These are phyloP conservation scores for Bombyx mandarina DNA, from an alignment of 1,140 invertebrate genomes.

Conservation along the genomic window DNA sequence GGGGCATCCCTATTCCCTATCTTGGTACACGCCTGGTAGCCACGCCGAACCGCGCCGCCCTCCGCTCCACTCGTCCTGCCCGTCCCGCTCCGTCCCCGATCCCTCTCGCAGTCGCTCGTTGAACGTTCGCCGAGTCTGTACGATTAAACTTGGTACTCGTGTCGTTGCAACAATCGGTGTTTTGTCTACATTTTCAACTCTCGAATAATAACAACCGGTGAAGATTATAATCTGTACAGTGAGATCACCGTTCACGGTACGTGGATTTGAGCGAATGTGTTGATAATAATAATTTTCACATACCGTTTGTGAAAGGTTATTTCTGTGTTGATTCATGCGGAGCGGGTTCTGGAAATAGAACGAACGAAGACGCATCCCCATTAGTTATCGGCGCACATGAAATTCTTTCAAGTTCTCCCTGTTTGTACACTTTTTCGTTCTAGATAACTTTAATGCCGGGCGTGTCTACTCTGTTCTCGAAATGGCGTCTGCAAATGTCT, in stretches of 20 bases:
- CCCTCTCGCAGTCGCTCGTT: constrained; percentile 50
- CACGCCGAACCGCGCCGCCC: constrained; percentile 13
- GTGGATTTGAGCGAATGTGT: constrained; percentile 48
- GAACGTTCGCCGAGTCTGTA: constrained; percentile 52
- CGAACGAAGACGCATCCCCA: constrained; percentile 58
- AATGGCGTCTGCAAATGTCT: constrained; percentile 63
- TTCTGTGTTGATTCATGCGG: constrained; percentile 68
- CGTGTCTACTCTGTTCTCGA: constrained; percentile 54
- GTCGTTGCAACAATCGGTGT: constrained; percentile 35
- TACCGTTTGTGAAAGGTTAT: constrained; percentile 66
- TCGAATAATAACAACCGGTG: constrained; percentile 36
- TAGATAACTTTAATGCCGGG: constrained; percentile 33
- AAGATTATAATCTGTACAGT: constrained; percentile 53
- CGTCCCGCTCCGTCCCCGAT: constrained; percentile 19
- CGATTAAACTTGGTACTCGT: constrained; percentile 25
- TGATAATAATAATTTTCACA: constrained; percentile 36
- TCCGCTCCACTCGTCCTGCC: constrained; percentile 12
- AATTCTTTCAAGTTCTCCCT: constrained; percentile 41
- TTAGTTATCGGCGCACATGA: constrained; percentile 29
- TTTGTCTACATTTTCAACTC: constrained; percentile 50
- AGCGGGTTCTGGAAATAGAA: constrained; percentile 68
- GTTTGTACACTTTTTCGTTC: constrained; percentile 21
- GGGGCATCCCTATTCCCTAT: constrained; percentile 31
- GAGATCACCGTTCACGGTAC: constrained; percentile 61
- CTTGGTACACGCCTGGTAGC: constrained; percentile 13